Evolutionary conservation across 2,888 invertebrate genomes (phyloP), one percentile per base, ranked within the genome.

Genomic region (Erebia aethiops): DNA sequence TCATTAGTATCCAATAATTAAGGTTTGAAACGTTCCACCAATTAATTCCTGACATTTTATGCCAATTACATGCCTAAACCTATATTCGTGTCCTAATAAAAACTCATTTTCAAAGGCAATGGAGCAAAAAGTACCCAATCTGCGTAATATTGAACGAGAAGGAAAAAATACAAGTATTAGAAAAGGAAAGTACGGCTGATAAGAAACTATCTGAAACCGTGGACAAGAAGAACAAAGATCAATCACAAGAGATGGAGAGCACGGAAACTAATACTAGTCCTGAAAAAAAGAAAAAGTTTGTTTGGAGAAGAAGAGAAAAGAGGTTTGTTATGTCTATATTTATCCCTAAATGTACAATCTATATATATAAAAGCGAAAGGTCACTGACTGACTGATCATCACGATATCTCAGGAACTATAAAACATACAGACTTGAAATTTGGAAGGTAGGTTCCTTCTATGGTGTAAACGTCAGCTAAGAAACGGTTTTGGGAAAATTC

Each of bases 61-160:
- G 26, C 16, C 10, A 16, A 46, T 69, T 21, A 63, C 21, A 43
- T 56, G 66, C 69, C 66, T 51, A 14, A 68, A 70, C 71, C 71
- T 70, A 68, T 49, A 21, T 49, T 51, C 62, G n/a, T 63, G 21
- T 43, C 41, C 18, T 26, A 65, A 65, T 43, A 56, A 52, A 35
- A 21, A 18, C 11, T 43, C n/a, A 26, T 49, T 73, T 73, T 73
- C 26, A 52, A 78, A 96, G 96, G 82, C 94, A 95, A 80, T 98
- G 98, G 98, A 98, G 97, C 88, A 97, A 98, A 87, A 98, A 98
- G 86, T 98, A 98, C 88, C 98, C 98, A 0, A 97, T 98, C 79
- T 97, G 97, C 84, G 92, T 98, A 62, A 91, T 94, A 43, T 85
- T 96, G 71, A 94, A 87, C 78, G 95, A 93, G 66, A 89, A 87